These are phyloP conservation scores for Zelleria hepariella DNA, from an alignment of 2,888 invertebrate genomes.

Conservation along the genomic window DNA sequence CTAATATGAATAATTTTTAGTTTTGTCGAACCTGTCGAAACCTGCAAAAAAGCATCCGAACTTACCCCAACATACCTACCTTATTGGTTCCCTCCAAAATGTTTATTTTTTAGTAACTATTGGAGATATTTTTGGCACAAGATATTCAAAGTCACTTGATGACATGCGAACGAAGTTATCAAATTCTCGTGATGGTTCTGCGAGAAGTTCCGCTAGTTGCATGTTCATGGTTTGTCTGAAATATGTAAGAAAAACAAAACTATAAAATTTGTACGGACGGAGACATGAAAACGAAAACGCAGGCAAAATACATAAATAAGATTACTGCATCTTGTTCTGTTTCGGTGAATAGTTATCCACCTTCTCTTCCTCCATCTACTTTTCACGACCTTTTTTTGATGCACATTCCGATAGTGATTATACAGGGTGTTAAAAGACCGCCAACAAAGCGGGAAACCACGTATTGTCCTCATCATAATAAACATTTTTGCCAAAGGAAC, in stretches of 20 bases:
- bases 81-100: constrained; percentile 8
- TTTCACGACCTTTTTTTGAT: no score
- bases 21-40: neutral
- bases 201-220: constrained; percentile 6
- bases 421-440: no score
- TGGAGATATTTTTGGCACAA: constrained; percentile 10
- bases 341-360: no score
- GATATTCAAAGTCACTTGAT: constrained; percentile 9
- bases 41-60: neutral
- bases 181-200: constrained; percentile 10
- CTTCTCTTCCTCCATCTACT: no score
- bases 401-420: no score
- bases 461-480: no score
- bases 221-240: constrained; percentile 1
- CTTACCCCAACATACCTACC: neutral
- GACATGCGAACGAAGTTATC: constrained; percentile 12
- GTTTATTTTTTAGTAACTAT: constrained; percentile 9
- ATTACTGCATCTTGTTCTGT: no score
- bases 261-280: no score
- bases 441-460: no score
- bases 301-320: no score
- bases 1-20: neutral
- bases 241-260: neutral
- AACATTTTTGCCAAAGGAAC: no score
- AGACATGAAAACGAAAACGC: no score